These are phyloP conservation scores for Cariama cristata DNA, from an alignment of 2,113 vertebrate genomes.

Conservation along the genomic window DNA sequence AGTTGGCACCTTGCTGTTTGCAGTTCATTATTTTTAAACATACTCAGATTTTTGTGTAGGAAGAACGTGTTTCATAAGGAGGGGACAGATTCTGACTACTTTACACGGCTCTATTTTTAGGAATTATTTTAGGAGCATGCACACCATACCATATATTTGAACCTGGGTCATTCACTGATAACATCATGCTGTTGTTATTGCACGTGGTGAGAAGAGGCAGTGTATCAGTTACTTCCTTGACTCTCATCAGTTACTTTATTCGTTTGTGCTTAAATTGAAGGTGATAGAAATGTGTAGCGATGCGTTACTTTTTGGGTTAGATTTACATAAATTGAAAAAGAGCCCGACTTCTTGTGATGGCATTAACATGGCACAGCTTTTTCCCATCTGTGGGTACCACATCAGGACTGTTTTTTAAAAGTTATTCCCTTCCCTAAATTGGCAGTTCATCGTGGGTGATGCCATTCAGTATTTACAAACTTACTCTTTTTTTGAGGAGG, in stretches of 20 bases:
- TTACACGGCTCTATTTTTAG: not conserved
- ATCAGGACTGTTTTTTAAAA: not conserved
- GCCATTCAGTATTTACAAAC: not conserved
- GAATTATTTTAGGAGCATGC: slow-evolving; percentile 43
- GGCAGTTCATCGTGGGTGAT: not conserved
- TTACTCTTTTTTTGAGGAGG: not conserved
- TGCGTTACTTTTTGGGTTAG: not conserved
- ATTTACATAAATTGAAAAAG: not conserved
- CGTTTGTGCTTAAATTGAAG: slow-evolving; percentile 41
- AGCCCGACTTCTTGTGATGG: not conserved
- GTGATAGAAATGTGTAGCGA: not conserved
- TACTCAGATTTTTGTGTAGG: not conserved
- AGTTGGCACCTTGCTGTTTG: not conserved
- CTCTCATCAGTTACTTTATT: slow-evolving; percentile 4
- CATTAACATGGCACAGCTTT: not conserved
- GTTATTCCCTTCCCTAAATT: not conserved
- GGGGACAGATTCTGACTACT: not conserved
- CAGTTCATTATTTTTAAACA: not conserved
- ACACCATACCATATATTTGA: not conserved
- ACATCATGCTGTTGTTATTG: not conserved
- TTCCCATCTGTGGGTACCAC: not conserved
- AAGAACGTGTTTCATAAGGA: not conserved
- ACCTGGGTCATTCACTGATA: not conserved
- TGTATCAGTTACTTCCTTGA: slow-evolving; percentile 14
- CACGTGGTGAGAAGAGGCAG: not conserved